Percentiles rank a stretch among this genome's conserved stretches.
These are phyloP conservation scores for Parazoanthus swiftii DNA, from an alignment of 92 coral and sea anemone species.

Conservation along the genomic window DNA sequence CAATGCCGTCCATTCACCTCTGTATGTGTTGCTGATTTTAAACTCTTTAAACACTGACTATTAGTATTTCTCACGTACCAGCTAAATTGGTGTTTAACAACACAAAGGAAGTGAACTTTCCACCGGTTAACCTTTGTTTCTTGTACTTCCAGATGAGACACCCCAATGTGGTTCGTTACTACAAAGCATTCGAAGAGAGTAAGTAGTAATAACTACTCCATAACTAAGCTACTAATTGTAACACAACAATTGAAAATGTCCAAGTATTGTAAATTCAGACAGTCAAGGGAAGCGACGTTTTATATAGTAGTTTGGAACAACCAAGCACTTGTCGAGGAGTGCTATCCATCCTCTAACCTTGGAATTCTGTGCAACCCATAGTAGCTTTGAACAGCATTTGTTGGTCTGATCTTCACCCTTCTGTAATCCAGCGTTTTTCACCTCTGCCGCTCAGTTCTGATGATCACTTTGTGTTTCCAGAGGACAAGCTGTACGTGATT, in stretches of 20 bases:
- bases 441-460: background rate
- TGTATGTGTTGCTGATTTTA: background rate
- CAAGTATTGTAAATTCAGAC: background rate
- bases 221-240: background rate
- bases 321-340: background rate
- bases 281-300: background rate
- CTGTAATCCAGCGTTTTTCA: background rate
- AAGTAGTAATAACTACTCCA: constrained; percentile 45
- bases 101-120: background rate
- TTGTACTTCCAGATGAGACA: constrained; percentile 74
- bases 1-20: background rate
- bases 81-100: background rate
- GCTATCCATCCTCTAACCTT: background rate
- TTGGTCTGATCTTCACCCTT: background rate
- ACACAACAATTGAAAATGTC: no score
- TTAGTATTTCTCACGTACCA: background rate
- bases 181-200: constrained; percentile 98
- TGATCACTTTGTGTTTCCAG: constrained; percentile 39
- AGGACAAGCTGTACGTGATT: constrained; percentile 88
- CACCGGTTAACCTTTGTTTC: background rate
- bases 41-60: background rate
- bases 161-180: constrained; percentile 92
- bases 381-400: background rate
- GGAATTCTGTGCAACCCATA: background rate
- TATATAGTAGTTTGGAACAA: background rate